phyloP scores from a whole-genome alignment of 2,888 invertebrate genomes.

The Achlya flavicornis region DNA sequence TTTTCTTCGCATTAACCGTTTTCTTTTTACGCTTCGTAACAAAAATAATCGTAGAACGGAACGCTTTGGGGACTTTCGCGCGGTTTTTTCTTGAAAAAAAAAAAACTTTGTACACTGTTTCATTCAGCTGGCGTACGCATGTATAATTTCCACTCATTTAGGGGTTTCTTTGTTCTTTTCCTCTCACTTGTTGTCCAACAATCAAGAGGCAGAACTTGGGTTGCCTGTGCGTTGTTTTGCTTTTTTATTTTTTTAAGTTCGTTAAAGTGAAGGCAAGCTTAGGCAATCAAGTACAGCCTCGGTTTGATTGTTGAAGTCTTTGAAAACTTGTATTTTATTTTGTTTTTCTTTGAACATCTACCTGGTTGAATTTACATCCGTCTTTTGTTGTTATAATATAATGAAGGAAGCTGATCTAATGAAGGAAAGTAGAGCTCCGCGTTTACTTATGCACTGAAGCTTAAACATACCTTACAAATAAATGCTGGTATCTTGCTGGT shows the following conservation, averaged over 20 bases:
- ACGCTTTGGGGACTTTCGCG: constrained; percentile 7
- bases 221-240: constrained; percentile 37
- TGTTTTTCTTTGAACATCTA: constrained; percentile 12
- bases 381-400: neutral
- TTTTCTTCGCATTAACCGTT: constrained; percentile 37
- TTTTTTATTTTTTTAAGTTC: constrained; percentile 53
- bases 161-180: constrained; percentile 31
- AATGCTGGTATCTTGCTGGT: no score
- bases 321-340: constrained; percentile 14
- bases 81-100: constrained; percentile 7
- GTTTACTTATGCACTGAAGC: neutral
- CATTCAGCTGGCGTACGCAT: constrained; percentile 56
- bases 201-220: constrained; percentile 42
- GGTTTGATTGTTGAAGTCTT: constrained; percentile 17
- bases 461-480: no score
- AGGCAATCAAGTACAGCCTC: constrained; percentile 48
- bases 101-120: constrained; percentile 18
- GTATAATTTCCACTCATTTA: constrained; percentile 61
- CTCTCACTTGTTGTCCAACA: constrained; percentile 42
- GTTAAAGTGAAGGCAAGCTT: constrained; percentile 41
- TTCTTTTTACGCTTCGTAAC: constrained; percentile 19
- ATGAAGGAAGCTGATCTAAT: neutral
- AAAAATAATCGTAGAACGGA: constrained; percentile 13
- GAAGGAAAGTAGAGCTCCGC: neutral
- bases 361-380: constrained; percentile 5